Conservation (phyloP, 2,797 vertebrate species). For the Gambusia yucatana region DNA sequence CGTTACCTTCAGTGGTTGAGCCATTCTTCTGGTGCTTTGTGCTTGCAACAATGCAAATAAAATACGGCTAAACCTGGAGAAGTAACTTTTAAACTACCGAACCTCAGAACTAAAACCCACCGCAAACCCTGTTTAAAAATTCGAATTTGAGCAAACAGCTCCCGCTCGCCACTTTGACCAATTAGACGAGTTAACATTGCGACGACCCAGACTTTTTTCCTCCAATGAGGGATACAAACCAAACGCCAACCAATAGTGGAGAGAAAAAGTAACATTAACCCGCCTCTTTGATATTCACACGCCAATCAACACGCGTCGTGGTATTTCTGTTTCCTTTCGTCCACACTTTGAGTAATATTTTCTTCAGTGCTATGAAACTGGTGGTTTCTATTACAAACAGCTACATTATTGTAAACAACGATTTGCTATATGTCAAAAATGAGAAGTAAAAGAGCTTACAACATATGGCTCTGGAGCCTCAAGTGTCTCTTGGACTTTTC, state of each 20-base stretch:
- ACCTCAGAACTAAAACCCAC: background rate
- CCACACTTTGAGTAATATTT: background rate
- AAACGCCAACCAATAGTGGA: conserved; percentile 30
- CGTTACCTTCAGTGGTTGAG: conserved; percentile 73
- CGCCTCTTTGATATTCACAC: conserved; percentile 2
- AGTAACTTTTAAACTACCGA: background rate
- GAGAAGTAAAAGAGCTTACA: background rate
- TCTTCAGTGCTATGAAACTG: background rate
- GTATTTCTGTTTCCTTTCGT: background rate
- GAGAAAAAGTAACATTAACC: fast-evolving
- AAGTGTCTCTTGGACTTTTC: background rate
- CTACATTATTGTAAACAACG: background rate
- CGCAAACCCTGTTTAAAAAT: conserved; percentile 18
- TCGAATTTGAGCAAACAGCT: background rate
- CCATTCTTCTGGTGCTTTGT: conserved; percentile 56
- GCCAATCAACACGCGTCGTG: conserved; percentile 25
- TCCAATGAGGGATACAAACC: conserved; percentile 17
- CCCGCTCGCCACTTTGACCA: conserved; percentile 53
- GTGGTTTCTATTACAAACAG: background rate
- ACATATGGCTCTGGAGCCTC: background rate
- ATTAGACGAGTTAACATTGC: conserved; percentile 8
- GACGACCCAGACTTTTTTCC: too few species aligned
- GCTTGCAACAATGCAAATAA: background rate
- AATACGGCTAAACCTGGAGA: background rate
- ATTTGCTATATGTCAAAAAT: background rate